Evolutionary conservation across 2,888 invertebrate genomes (phyloP).

Genomic region (Arge pagana): DNA sequence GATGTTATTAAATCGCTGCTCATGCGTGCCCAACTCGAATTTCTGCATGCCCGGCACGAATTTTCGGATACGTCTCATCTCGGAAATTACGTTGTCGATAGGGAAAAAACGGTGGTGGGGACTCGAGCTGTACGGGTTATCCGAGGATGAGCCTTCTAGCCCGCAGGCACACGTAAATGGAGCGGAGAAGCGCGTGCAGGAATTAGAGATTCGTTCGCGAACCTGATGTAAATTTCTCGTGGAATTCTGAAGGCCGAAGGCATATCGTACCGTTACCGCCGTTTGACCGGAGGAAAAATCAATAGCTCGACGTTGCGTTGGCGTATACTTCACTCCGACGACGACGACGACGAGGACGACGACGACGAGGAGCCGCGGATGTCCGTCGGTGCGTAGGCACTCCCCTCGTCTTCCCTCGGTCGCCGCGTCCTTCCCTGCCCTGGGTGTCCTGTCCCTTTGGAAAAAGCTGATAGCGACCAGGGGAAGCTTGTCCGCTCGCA

Average conservation of each 20-base stretch:
- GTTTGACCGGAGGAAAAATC: slow-evolving; percentile 12
- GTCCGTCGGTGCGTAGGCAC: slow-evolving; percentile 7
- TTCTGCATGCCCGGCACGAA: too few relatives aligned
- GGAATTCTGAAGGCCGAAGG: slow-evolving; percentile 4
- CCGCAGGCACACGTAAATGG: too few relatives aligned
- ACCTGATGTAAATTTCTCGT: slow-evolving; percentile 4
- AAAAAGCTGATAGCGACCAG: too few relatives aligned
- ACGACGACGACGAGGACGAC: not conserved
- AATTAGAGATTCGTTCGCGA: not conserved
- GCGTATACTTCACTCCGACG: not conserved
- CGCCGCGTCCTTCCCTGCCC: too few relatives aligned
- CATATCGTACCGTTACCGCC: not conserved
- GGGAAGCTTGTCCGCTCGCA: slow-evolving; percentile 1
- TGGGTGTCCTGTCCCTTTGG: too few relatives aligned
- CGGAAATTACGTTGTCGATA: too few relatives aligned
- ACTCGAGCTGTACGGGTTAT: too few relatives aligned
- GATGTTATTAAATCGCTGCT: too few relatives aligned
- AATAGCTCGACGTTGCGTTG: not conserved
- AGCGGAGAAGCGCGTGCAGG: slow-evolving; percentile 12
- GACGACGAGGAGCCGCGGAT: not conserved
- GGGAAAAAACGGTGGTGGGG: too few relatives aligned
- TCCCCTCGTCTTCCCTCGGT: not conserved
- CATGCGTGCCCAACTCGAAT: too few relatives aligned
- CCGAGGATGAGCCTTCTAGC: too few relatives aligned
- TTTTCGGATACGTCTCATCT: too few relatives aligned